Percentiles rank a stretch among this genome's conserved stretches.
Evolutionary conservation across 2,888 invertebrate species (phyloP).

Genomic region (Bugulina stolonifera): DNA sequence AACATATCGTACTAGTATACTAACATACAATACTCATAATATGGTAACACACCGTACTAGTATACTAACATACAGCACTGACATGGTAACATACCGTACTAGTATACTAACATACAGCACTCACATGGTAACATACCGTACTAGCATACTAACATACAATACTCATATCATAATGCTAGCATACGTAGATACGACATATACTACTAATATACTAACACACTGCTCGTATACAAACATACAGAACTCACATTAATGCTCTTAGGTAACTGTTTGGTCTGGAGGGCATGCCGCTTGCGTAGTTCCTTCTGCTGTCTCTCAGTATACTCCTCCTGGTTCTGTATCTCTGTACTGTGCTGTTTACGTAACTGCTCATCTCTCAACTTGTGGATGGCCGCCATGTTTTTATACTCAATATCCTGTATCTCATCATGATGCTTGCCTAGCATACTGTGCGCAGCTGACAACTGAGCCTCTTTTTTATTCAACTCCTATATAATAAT

Average conservation of each 20-base stretch:
- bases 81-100: too few relatives aligned
- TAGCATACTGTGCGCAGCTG: conserved; percentile 88
- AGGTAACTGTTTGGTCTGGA: conserved; percentile 95
- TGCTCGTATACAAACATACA: background rate
- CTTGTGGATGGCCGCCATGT: conserved; percentile 88
- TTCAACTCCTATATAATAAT: conserved; percentile 71
- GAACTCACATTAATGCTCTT: conserved; percentile 82
- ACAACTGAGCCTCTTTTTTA: conserved; percentile 88
- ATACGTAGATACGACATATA: too few relatives aligned
- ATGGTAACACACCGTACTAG: too few relatives aligned
- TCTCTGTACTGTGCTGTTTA: conserved; percentile 86
- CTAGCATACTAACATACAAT: too few relatives aligned
- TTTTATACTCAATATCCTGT: conserved; percentile 88
- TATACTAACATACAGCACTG: too few relatives aligned
- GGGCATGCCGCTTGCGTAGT: conserved; percentile 88
- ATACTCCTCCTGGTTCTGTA: conserved; percentile 80
- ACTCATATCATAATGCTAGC: too few relatives aligned
- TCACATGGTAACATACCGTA: too few relatives aligned
- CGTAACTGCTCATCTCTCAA: conserved; percentile 65
- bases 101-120: too few relatives aligned
- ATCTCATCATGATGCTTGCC: conserved; percentile 94
- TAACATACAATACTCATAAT: too few relatives aligned
- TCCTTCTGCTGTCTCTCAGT: conserved; percentile 90
- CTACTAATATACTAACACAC: too few relatives aligned
- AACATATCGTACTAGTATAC: too few relatives aligned